Conservation (phyloP, 23 tunicate species). For the Halocynthia aurantium region DNA sequence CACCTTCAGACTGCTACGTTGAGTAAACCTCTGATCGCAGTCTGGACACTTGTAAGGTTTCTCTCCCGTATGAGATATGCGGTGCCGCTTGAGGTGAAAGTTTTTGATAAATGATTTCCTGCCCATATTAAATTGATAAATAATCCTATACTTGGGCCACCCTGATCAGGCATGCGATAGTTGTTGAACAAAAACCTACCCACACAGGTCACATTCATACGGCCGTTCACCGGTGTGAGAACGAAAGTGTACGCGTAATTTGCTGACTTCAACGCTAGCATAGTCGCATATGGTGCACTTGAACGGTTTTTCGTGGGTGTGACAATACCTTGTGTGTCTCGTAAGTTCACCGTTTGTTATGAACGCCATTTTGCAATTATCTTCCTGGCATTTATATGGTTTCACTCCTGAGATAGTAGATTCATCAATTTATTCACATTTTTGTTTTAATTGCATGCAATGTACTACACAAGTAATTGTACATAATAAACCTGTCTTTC, state of each 20-base stretch:
- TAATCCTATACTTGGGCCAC: too few relatives aligned
- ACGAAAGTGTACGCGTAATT: conserved; percentile 94
- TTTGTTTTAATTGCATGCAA: too few relatives aligned
- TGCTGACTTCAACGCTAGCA: conserved; percentile 98
- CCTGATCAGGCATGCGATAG: too few relatives aligned
- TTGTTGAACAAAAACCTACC: conserved; percentile 26
- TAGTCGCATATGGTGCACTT: conserved; percentile 97
- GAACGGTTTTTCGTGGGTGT: conserved; percentile 99
- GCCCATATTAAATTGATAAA: neutral
- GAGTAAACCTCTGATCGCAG: conserved; percentile 94
- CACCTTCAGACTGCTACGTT: conserved; percentile 90
- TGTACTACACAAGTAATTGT: neutral
- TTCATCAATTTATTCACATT: too few relatives aligned
- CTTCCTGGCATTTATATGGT: conserved; percentile 90
- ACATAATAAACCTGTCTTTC: neutral
- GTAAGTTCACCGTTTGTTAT: conserved; percentile 98
- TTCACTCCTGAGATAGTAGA: conserved; percentile 43
- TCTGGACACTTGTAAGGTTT: conserved; percentile 99
- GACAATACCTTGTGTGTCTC: conserved; percentile 86
- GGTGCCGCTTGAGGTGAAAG: conserved; percentile 95
- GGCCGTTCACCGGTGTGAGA: conserved; percentile 99
- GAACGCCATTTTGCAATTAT: conserved; percentile 92
- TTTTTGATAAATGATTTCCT: conserved; percentile 97
- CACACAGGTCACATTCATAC: conserved; percentile 81
- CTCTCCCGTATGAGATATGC: conserved; percentile 98